Evolutionary conservation across 1,140 invertebrate genomes (phyloP).

Genomic region (Protaetia brevitarsis): DNA sequence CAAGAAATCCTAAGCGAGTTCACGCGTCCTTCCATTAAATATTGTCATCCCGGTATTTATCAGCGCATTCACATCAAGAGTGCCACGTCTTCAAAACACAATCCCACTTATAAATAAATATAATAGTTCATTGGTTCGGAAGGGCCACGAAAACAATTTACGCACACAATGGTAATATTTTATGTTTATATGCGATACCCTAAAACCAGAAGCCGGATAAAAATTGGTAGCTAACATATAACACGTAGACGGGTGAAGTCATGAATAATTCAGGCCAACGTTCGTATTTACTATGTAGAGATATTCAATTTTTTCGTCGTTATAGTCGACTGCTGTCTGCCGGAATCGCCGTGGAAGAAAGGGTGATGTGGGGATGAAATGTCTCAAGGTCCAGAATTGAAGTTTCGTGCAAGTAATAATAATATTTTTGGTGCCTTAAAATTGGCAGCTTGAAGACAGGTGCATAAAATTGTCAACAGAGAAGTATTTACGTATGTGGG

Average conservation of each 20-base stretch:
- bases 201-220: slow-evolving; percentile 16
- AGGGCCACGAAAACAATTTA: slow-evolving; percentile 11
- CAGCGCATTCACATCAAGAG: neutral
- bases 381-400: neutral
- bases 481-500: too few species aligned
- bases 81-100: neutral
- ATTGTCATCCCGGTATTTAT: slow-evolving; percentile 1
- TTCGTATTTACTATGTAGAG: slow-evolving; percentile 4
- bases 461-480: too few species aligned
- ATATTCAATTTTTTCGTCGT: slow-evolving; percentile 12
- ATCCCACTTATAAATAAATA: neutral
- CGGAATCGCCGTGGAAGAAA: neutral
- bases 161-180: slow-evolving; percentile 18
- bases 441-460: neutral
- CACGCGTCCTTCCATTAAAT: neutral
- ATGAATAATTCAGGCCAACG: slow-evolving; percentile 2
- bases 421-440: neutral
- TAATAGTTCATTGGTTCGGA: slow-evolving; percentile 16
- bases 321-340: neutral
- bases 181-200: slow-evolving; percentile 12
- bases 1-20: neutral
- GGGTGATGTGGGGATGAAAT: neutral
- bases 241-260: slow-evolving; percentile 16
- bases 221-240: slow-evolving; percentile 18
- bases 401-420: neutral